Conservation (phyloP, 2,888 invertebrate species). For the Agriopis leucophaearia region DNA sequence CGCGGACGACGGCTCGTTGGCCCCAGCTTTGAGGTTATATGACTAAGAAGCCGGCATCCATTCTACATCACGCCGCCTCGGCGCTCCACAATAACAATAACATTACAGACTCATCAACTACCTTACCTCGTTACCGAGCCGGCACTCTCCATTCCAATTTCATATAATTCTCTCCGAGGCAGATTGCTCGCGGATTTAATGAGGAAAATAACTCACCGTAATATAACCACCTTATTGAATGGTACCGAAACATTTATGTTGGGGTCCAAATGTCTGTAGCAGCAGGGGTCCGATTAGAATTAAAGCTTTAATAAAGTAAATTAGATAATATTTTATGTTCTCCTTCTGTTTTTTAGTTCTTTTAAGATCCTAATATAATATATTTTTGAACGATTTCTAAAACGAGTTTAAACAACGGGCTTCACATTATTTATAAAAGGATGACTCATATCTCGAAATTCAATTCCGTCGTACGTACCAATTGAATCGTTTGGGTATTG, state of each 20-base stretch:
- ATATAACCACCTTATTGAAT: slow-evolving; percentile 46
- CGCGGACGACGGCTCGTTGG: slow-evolving; percentile 55
- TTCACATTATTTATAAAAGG: neutral
- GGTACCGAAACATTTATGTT: slow-evolving; percentile 57
- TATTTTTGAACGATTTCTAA: slow-evolving; percentile 2
- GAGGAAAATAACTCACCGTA: slow-evolving; percentile 24
- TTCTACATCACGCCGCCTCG: slow-evolving; percentile 55
- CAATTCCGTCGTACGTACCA: slow-evolving; percentile 5
- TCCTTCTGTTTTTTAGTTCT: neutral
- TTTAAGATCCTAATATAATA: neutral
- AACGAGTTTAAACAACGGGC: neutral
- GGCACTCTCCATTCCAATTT: slow-evolving; percentile 32
- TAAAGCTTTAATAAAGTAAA: slow-evolving; percentile 38
- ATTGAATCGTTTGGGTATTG: neutral
- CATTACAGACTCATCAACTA: slow-evolving; percentile 63
- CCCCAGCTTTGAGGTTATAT: slow-evolving; percentile 82
- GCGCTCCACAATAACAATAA: slow-evolving; percentile 73
- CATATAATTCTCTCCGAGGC: slow-evolving; percentile 19
- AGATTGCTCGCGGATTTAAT: slow-evolving; percentile 31
- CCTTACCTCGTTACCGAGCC: slow-evolving; percentile 51
- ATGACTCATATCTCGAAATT: slow-evolving; percentile 5
- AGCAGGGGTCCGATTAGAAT: slow-evolving; percentile 53
- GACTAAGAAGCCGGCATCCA: slow-evolving; percentile 74
- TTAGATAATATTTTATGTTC: neutral
- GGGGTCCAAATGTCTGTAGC: slow-evolving; percentile 52